A percentile compares a stretch with the other conserved stretches of the same genome.
Evolutionary conservation across 2,113 vertebrate genomes (phyloP).

Genomic region (Quiscalus mexicanus): DNA sequence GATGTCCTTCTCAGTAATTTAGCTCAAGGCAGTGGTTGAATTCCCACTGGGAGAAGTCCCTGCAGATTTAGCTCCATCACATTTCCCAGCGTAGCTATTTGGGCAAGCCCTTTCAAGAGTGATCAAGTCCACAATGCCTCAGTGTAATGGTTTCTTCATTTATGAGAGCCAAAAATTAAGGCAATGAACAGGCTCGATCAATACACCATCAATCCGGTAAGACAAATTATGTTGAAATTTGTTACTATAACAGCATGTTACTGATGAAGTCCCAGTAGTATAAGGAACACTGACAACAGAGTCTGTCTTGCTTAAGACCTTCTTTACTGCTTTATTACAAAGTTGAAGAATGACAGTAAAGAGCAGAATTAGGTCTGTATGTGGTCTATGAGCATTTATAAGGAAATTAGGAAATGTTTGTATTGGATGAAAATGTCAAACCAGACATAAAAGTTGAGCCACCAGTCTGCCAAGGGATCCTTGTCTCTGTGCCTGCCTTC

Average conservation of each 20-base stretch:
- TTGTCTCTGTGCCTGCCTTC: not conserved
- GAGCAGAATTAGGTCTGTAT: not conserved
- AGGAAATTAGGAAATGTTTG: not conserved
- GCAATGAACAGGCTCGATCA: not conserved
- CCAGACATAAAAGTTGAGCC: not conserved
- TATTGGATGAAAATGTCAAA: not conserved
- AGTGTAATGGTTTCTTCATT: not conserved
- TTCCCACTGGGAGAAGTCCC: not conserved
- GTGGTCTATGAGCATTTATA: not conserved
- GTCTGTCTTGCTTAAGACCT: not conserved
- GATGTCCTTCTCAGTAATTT: not conserved
- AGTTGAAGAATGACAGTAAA: not conserved
- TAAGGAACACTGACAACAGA: not conserved
- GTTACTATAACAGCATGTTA: not conserved
- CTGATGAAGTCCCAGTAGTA: not conserved
- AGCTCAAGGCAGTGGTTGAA: not conserved
- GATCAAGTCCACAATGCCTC: not conserved
- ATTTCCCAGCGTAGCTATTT: rapidly evolving
- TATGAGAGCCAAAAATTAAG: not conserved
- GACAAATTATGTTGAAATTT: not conserved
- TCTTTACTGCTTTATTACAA: not conserved
- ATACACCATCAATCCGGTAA: not conserved
- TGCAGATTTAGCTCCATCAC: not conserved
- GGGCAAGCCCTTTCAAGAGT: not conserved
- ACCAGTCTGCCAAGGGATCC: not conserved